Evolutionary conservation across 2,888 invertebrate species (phyloP), one percentile per base, ranked within the genome.

Genomic region (Griposia aprilina): DNA sequence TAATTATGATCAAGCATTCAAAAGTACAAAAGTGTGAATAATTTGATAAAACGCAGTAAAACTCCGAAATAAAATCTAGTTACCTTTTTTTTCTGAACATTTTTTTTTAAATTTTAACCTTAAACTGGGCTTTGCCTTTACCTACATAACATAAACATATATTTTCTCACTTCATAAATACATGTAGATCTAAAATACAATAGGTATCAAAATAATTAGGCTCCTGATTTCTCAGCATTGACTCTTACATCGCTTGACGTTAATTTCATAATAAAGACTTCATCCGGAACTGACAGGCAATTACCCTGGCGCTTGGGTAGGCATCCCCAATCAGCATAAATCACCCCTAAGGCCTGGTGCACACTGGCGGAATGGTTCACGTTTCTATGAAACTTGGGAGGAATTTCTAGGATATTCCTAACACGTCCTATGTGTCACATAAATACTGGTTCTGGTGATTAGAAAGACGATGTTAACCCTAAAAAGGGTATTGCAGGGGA

Each of bases 281-380:
- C 30, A 76, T 83, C 86, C 69, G 57, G 2, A 74, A 48, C 72
- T 77, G 78, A 73, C 83, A 85, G 60, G 52, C 72, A 83, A 85
- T 83, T 77, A 85, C 60, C 45, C 41, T 62, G 60, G 71, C 70
- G 67, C 82, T 57, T 48, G 30, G 8, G 81, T 74, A 69, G 55
- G 65, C 13, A 69, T 50, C 45, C 50, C 69, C 50, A 76, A 82
- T 83, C 76, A 82, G 45, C 65, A 82, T 83, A 82, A 82, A 82
- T 82, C 77, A 69, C 26, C 48, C 13, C 30, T 81, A 36, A 81
- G 45, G 69, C 30, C 15, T 15, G 50, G 17, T n/a, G 30, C 48
- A 55, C 60, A 81, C 74, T 23, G 74, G 41, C 3, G 10, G 73
- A 80, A 84, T 68, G 45, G 36, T 30, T 62, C 84, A 79, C 62